Base-by-base conservation (phyloP, 1,140 invertebrate species). In the Meloidogyne exigua region DNA sequence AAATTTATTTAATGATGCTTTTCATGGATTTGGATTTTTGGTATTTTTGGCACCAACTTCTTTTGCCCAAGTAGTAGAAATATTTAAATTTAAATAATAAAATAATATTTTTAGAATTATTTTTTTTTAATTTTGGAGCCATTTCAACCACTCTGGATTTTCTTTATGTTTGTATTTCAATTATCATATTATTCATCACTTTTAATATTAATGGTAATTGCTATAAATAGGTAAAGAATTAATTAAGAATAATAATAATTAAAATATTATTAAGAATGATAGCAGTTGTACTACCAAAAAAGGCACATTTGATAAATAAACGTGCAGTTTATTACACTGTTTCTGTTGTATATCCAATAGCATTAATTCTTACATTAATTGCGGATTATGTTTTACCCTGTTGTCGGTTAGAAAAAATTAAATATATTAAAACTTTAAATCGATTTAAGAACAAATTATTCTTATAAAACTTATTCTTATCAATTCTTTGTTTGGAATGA, bases 1-100 rank as follows among this genome's bases (percentile, higher is more conserved):
- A 32, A 18, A n/a, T 71, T 71, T 71, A 49, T 62, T 71, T 25
- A 32, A 42, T 44, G 25, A n/a, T n/a, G 4, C n/a, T n/a, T 57
- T 57, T 57, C 49, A 57, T 57, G 49, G 49, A 9, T 57, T 57
- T 57, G 49, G 49, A 57, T 57, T n/a, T 57, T 57, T 57, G n/a
- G 49, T n/a, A n/a, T 57, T 57, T 57, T n/a, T 57, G 49, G 49
- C 49, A n/a, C 49, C 49, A 9, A 57, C 49, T n/a, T 57, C 49
- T 57, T 57, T 57, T 57, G n/a, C 49, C 21, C 49, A 57, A 7
- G 49, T n/a, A 57, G 28, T 2, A 7, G 28, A 32, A 57, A 57
- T 57, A 9, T n/a, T 57, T n/a, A n/a, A 49, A 18, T 49, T 15
- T 18, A 49, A 49, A 18, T n/a, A 5, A n/a, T n/a, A 57, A n/a